phyloP scores from a whole-genome alignment of 2,888 invertebrate species.

The Torymus aiolomorphi region DNA sequence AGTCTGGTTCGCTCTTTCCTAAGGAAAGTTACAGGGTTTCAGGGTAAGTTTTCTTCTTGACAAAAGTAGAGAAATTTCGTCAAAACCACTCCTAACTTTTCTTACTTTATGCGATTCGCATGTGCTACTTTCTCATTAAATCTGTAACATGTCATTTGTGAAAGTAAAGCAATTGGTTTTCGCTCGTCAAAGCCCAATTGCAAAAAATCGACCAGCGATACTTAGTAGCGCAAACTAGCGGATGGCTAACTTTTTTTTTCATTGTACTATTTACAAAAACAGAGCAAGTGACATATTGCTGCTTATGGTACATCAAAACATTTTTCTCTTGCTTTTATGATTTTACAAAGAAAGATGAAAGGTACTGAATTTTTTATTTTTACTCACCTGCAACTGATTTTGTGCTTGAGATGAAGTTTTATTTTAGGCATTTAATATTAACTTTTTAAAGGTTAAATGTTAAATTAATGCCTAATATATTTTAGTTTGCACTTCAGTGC shows the following conservation, averaged over 20 bases:
- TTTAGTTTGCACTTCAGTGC: slow-evolving; percentile 23
- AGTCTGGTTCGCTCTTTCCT: slow-evolving; percentile 47
- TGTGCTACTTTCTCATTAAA: slow-evolving; percentile 21
- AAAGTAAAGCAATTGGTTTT: slow-evolving; percentile 29
- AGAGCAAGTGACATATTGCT: slow-evolving; percentile 33
- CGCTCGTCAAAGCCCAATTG: slow-evolving; percentile 36
- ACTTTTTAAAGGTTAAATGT: slow-evolving; percentile 40
- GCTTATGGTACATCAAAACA: background rate
- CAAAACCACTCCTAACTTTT: slow-evolving; percentile 41
- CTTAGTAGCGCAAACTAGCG: slow-evolving; percentile 20
- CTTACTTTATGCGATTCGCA: slow-evolving; percentile 11
- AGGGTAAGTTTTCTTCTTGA: slow-evolving; percentile 36
- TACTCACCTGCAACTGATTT: slow-evolving; percentile 57
- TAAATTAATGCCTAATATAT: slow-evolving; percentile 43
- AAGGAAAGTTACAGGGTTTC: slow-evolving; percentile 17
- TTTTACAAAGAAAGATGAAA: slow-evolving; percentile 55
- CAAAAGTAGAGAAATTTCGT: slow-evolving; percentile 39
- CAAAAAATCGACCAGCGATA: slow-evolving; percentile 37
- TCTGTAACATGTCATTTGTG: slow-evolving; percentile 11
- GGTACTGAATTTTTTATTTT: slow-evolving; percentile 54
- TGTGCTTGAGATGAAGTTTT: slow-evolving; percentile 52
- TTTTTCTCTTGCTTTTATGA: slow-evolving; percentile 31
- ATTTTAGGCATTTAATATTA: slow-evolving; percentile 43
- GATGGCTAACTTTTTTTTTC: slow-evolving; percentile 1
- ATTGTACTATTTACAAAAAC: slow-evolving; percentile 27